phyloP scores from a whole-genome alignment of 2,113 vertebrate species.

The Centrocercus urophasianus region DNA sequence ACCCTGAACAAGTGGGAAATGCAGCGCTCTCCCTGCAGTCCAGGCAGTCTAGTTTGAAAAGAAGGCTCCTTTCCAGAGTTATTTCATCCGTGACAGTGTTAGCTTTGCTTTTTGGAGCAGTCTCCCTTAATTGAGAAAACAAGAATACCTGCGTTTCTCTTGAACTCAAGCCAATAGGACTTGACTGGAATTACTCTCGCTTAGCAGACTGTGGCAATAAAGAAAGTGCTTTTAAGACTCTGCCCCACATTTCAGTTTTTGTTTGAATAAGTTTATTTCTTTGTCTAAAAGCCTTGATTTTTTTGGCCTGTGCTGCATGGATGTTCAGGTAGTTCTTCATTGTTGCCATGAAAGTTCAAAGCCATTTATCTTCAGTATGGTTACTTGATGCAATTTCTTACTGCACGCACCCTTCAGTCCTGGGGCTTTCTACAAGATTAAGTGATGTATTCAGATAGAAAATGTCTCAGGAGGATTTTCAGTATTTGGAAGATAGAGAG shows the following conservation, averaged over 20 bases:
- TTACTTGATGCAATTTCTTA: slow-evolving; percentile 58
- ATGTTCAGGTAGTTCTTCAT: slow-evolving; percentile 54
- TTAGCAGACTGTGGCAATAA: not conserved
- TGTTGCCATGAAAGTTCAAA: slow-evolving; percentile 66
- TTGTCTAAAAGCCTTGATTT: slow-evolving; percentile 42
- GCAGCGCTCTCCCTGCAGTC: not conserved
- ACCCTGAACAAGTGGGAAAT: not conserved
- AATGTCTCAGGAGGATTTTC: slow-evolving; percentile 22
- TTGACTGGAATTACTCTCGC: not conserved
- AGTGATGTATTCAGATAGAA: slow-evolving; percentile 51
- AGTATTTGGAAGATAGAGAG: slow-evolving; percentile 8
- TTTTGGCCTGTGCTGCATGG: not conserved
- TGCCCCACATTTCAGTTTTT: not conserved
- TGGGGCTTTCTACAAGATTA: slow-evolving; percentile 57
- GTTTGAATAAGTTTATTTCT: slow-evolving; percentile 55
- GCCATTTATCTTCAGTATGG: slow-evolving; percentile 58
- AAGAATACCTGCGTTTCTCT: not conserved
- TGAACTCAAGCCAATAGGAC: not conserved
- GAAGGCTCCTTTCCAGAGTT: not conserved
- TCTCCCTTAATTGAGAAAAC: not conserved
- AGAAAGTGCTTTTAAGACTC: not conserved
- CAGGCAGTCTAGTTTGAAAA: not conserved
- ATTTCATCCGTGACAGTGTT: not conserved
- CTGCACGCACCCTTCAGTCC: slow-evolving; percentile 26
- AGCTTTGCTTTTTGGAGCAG: not conserved